phyloP scores from a whole-genome alignment of 2,113 vertebrate species.

The Lepidiolamprologus cunningtoni region DNA sequence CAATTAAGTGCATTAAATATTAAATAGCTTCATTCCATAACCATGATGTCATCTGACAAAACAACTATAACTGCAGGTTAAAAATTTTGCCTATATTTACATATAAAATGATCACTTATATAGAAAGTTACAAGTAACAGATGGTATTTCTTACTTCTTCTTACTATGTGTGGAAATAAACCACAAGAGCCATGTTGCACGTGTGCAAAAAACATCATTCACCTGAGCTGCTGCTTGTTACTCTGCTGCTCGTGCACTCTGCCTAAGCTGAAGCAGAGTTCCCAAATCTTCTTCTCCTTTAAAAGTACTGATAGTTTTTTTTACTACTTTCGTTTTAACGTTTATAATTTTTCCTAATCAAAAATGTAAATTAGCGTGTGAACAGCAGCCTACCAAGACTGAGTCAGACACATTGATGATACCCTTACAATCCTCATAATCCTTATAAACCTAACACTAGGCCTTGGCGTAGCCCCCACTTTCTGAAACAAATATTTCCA shows the following conservation, averaged over 20 bases:
- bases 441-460: neutral
- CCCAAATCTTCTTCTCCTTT: neutral
- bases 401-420: neutral
- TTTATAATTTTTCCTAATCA: neutral
- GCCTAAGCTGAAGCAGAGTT: neutral
- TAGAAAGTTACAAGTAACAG: neutral
- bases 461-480: neutral
- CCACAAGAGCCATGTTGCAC: neutral
- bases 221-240: neutral
- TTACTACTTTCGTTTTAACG: neutral
- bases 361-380: neutral
- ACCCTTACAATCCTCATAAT: neutral
- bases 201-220: neutral
- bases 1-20: fast-evolving
- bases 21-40: neutral
- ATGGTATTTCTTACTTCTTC: neutral
- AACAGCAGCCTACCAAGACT: neutral
- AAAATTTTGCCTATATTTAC: fast-evolving
- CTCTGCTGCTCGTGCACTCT: neutral
- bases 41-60: neutral
- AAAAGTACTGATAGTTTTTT: neutral
- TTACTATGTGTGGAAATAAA: neutral
- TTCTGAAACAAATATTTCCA: neutral
- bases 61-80: neutral
- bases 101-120: neutral